Base-by-base conservation (phyloP, 2,113 vertebrate species). In the Rhea pennata region DNA sequence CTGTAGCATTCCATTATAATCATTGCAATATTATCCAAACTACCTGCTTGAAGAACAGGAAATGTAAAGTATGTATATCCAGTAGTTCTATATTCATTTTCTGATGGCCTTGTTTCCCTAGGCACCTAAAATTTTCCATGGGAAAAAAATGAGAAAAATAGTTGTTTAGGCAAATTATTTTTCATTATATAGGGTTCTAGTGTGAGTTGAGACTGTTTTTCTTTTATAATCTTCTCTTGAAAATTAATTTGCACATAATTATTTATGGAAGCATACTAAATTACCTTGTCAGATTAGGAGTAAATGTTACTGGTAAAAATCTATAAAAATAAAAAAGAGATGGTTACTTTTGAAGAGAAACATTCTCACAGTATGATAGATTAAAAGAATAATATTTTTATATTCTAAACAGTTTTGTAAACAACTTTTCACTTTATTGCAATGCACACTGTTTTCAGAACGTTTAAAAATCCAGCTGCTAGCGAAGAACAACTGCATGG, bases 331-430 rank as follows among this genome's bases (percentile, higher is more conserved):
- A 24, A 87, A 67, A 77, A 79, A 53, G 29, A 15, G 23, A 56
- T 66, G 10, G 2, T 84, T 88, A 59, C 8, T 33, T 75, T 8
- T 48, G 40, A 76, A 53, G 74, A 78, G 65, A 74, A 48, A 62
- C 15, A 16, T 42, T 85, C 76, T 85, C 84, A 48, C 71, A 29
- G 36, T 36, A 64, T 66, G 23, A 62, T 59, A 73, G 26, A 90
- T 90, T 92, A 78, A 87, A 95, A 85, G 46, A 71, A 12, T 46
- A 77, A 71, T 59, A 67, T 67, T 42, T 92, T 61, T 98, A 42
- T 97, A 90, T 96, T 97, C 94, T 91, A 87, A 97, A 93, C 75
- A 93, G 48, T 96, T 97, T 93, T 84, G 79, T 95, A 95, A 96
- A 94, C 39, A 90, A 20, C 70, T 69, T 92, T 97, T 96, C 92